phyloP scores from a whole-genome alignment of 30 jellyfish, hydroid and myxozoan species.

The Clytia hemisphaerica region DNA sequence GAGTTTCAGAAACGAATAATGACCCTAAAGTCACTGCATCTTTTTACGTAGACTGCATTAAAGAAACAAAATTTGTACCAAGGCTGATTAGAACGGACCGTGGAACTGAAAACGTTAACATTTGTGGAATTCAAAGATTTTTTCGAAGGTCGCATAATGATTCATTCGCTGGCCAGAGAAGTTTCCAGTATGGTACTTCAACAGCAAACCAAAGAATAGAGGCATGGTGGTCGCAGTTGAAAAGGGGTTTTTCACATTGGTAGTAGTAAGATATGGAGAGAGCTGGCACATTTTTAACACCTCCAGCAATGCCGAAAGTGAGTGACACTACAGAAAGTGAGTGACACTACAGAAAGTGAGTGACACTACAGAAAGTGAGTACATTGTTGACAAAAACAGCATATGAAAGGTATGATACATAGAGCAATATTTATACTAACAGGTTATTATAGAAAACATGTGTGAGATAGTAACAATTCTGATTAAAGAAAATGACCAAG shows the following conservation, averaged over 20 bases:
- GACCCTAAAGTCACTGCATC: conserved; percentile 21
- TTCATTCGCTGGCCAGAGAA: not conserved
- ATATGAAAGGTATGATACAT: too few relatives aligned
- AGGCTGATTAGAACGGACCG: conserved; percentile 19
- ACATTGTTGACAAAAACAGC: too few relatives aligned
- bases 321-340: too few relatives aligned
- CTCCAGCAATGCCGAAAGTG: too few relatives aligned
- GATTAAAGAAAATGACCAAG: too few relatives aligned
- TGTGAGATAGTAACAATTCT: too few relatives aligned
- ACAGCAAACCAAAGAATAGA: conserved; percentile 29
- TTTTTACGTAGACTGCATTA: conserved; percentile 3
- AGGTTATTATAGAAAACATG: too few relatives aligned
- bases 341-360: too few relatives aligned
- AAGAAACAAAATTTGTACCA: not conserved
- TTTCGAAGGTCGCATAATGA: conserved; percentile 1
- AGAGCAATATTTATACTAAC: too few relatives aligned
- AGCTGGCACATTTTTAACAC: too few relatives aligned
- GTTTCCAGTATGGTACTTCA: conserved; percentile 22
- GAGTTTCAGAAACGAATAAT: conserved; percentile 14
- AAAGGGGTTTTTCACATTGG: conserved; percentile 12
- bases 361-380: too few relatives aligned
- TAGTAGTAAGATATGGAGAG: too few relatives aligned
- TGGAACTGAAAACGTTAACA: conserved; percentile 24
- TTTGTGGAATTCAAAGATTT: conserved; percentile 31
- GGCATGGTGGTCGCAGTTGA: conserved; percentile 31